Conservation (phyloP, 2,888 invertebrate genomes). For the Heliconius ethilla region DNA sequence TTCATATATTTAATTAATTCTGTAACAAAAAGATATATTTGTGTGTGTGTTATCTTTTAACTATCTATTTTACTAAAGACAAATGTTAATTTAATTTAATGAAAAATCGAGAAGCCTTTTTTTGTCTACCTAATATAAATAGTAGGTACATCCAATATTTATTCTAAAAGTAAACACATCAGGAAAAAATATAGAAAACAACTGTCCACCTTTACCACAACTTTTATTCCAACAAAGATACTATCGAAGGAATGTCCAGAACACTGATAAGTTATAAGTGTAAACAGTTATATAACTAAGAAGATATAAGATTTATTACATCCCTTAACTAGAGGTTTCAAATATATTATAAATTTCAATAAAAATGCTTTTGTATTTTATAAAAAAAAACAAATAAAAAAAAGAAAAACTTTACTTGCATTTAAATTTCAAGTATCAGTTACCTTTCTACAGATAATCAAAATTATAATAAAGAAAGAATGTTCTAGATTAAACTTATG, state of each 20-base stretch:
- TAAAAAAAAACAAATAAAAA: not conserved
- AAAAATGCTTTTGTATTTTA: not conserved
- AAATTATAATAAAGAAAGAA: not conserved
- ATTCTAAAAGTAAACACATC: not conserved
- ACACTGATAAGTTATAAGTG: conserved; percentile 16
- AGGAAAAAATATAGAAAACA: conserved; percentile 44
- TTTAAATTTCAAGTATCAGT: not conserved
- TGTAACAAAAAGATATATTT: no score
- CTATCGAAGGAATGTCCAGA: conserved; percentile 70
- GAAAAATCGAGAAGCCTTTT: no score
- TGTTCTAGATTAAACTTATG: not conserved
- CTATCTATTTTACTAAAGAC: no score
- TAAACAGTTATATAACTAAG: conserved; percentile 2
- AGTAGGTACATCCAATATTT: no score
- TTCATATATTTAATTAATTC: no score
- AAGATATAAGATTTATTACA: not conserved
- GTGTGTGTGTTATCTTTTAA: no score
- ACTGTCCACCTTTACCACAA: conserved; percentile 58
- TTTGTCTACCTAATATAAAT: no score
- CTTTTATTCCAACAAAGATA: conserved; percentile 68
- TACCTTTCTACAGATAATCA: not conserved
- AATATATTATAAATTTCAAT: conserved; percentile 6
- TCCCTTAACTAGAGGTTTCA: not conserved
- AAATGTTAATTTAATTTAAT: no score
- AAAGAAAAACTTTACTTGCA: not conserved